Base-by-base conservation (phyloP, 2,888 invertebrate genomes). In the Sthenelais limicola region DNA sequence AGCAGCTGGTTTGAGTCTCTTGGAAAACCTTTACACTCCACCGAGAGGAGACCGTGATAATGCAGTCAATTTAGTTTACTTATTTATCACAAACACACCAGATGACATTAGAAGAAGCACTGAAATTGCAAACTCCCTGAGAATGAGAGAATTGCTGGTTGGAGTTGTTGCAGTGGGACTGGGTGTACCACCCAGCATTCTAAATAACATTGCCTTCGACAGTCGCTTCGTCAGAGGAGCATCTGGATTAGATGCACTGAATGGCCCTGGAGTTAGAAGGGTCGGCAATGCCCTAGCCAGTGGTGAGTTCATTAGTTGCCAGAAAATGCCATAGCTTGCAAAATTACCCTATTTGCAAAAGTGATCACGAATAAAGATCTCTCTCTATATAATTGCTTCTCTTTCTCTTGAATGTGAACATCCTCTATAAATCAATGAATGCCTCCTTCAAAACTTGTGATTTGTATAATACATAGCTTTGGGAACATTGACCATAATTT, bases 91-190 rank as follows among this genome's bases (percentile, higher is more conserved):
- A 9, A 43, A 38, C 5, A 62, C 24, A 35, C 1, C 26, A 5
- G 26, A 26, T 12, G n/a, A 21, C 35, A 62, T 62, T 24, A 7
- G 24, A 35, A n/a, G n/a, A n/a, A n/a, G n/a, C n/a, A n/a, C n/a
- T n/a, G 38, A 7, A 21, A 43, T 21, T 9, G 62, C 62, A 18
- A 21, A 24, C 1, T 15, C 9, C 7, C 26, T 62, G 35, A 3
- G 38, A 28, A 62, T 62, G 62, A 35, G 62, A 18, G 24, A 62
- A 15, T 38, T 43, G 1, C 21, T 62, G 21, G 43, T 62, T 38
- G 62, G 62, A 15, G 62, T 62, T 38, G 38, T 62, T 3, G 35
- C 62, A n/a, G 12, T 62, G 7, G 62, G 62, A 24, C 43, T 62
- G n/a, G n/a, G n/a, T n/a, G n/a, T n/a, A n/a, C n/a, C n/a, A n/a